These are phyloP conservation scores for Mus pahari DNA, from an alignment of 2,113 vertebrate species.

Conservation along the genomic window DNA sequence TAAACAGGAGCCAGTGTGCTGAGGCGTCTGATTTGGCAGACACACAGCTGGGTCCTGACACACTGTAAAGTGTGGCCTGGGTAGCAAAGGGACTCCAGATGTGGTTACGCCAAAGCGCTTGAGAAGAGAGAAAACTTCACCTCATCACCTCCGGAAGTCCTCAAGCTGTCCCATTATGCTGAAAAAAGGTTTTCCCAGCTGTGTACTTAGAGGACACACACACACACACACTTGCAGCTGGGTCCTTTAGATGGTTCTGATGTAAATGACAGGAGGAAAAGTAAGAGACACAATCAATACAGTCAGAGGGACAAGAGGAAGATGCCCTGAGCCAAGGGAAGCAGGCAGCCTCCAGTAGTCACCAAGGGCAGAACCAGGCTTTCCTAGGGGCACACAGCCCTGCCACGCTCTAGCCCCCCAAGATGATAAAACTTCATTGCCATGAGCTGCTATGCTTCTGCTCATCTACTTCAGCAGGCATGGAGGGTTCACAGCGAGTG, in stretches of 20 bases:
- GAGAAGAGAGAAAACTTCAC: background rate
- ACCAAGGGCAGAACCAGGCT: background rate
- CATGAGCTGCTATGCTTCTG: background rate
- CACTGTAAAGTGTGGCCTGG: background rate
- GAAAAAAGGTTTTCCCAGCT: background rate
- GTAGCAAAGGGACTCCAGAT: background rate
- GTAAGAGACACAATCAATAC: background rate
- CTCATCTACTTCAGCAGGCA: no score
- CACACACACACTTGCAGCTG: background rate
- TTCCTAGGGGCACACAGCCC: background rate
- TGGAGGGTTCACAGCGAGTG: accelerated
- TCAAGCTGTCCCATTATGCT: background rate
- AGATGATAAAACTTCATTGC: background rate
- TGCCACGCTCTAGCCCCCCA: background rate
- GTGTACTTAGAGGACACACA: background rate
- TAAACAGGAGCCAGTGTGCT: background rate
- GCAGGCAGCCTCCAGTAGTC: background rate
- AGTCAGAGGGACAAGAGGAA: background rate
- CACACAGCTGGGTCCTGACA: background rate
- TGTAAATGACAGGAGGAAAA: no score
- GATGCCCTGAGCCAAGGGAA: background rate
- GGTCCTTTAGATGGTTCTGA: no score
- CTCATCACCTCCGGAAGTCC: background rate
- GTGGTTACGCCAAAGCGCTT: no score
- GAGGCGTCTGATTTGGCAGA: background rate